Evolutionary conservation across 1,140 invertebrate species (phyloP).

Genomic region (Drosophila melanica): DNA sequence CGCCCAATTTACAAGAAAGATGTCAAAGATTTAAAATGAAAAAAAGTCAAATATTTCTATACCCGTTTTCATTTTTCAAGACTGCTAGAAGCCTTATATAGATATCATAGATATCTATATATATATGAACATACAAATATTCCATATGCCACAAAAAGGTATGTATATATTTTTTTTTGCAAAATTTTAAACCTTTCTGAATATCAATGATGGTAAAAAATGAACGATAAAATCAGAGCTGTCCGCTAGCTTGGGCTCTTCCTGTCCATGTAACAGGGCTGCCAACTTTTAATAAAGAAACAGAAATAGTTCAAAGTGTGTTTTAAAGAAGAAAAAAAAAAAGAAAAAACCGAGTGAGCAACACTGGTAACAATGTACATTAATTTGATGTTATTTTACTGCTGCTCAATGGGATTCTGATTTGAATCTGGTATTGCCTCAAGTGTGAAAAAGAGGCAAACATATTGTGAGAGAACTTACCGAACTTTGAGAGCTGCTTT

Average conservation of each 20-base stretch:
- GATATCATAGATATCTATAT: no score
- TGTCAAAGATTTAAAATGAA: not conserved
- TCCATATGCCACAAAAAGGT: no score
- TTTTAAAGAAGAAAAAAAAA: not conserved
- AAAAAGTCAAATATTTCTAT: no score
- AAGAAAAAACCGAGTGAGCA: not conserved
- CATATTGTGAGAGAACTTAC: conserved; percentile 26
- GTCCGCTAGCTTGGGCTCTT: no score
- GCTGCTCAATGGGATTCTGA: conserved; percentile 15
- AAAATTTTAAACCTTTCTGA: no score
- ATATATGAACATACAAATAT: no score
- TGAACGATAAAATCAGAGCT: no score
- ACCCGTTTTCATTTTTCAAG: no score
- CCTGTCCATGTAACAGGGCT: no score
- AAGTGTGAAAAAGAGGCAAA: not conserved
- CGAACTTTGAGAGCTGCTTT: conserved; percentile 24
- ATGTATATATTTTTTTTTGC: no score
- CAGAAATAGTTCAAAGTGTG: not conserved
- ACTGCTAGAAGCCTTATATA: no score
- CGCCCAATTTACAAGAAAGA: not conserved
- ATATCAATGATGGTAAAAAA: no score
- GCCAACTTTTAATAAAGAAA: not conserved
- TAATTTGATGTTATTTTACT: conserved; percentile 11
- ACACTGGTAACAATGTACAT: not conserved
- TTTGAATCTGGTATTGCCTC: conserved; percentile 6